These are phyloP conservation scores for Micromys minutus DNA, from an alignment of 2,113 vertebrate species.

Conservation along the genomic window DNA sequence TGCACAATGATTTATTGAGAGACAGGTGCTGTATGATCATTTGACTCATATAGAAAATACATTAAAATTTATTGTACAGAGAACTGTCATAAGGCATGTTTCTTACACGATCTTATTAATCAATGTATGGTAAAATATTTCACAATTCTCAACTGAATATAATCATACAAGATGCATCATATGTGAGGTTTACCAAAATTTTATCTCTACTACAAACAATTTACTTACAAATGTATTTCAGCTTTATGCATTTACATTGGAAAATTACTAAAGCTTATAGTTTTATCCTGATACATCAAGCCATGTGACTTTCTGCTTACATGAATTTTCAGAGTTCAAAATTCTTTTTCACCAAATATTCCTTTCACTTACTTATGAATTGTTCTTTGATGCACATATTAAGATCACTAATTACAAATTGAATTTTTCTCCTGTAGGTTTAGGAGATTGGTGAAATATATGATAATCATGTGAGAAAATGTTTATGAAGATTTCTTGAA, in stretches of 20 bases:
- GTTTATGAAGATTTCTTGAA: neutral
- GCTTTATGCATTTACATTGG: neutral
- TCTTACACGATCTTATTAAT: accelerated
- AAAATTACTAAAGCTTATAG: neutral
- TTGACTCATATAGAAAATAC: neutral
- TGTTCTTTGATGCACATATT: neutral
- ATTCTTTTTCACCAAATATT: neutral
- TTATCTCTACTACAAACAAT: neutral
- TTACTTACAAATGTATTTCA: neutral
- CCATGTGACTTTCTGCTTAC: neutral
- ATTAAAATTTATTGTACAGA: neutral
- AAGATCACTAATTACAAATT: neutral
- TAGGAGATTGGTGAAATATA: neutral
- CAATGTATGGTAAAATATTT: neutral
- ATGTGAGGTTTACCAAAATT: neutral
- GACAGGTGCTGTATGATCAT: neutral
- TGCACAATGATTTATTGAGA: neutral
- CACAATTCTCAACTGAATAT: neutral
- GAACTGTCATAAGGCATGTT: neutral
- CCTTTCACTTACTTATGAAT: neutral
- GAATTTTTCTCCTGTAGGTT: neutral
- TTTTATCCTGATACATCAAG: neutral
- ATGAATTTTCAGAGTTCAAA: neutral
- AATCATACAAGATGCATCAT: neutral
- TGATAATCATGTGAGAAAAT: neutral